These are phyloP conservation scores for Fragum whitleyi DNA, from an alignment of 2,888 invertebrate genomes.

Conservation along the genomic window DNA sequence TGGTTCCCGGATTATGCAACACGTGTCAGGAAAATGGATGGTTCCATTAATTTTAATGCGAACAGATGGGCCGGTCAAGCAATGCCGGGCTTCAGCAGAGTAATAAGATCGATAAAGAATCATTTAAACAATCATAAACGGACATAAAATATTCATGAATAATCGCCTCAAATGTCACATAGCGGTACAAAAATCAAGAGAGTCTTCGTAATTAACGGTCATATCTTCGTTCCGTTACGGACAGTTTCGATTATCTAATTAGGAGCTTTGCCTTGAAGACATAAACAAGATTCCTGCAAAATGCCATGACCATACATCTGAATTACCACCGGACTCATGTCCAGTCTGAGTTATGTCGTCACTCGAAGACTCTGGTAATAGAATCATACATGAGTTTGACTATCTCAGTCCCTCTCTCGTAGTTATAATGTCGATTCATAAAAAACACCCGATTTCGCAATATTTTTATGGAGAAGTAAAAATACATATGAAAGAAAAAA, in stretches of 20 bases:
- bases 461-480: too few relatives aligned
- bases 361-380: too few relatives aligned
- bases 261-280: constrained; percentile 12
- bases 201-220: constrained; percentile 10
- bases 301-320: constrained; percentile 27
- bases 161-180: constrained; percentile 28
- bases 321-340: neutral
- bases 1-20: constrained; percentile 54
- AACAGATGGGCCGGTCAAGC: constrained; percentile 49
- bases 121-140: constrained; percentile 21
- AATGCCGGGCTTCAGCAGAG: neutral
- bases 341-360: constrained; percentile 6
- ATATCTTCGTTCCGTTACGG: constrained; percentile 11
- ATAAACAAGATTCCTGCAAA: constrained; percentile 20
- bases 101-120: constrained; percentile 14
- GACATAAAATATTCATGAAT: constrained; percentile 27
- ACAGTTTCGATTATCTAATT: constrained; percentile 12
- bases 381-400: too few relatives aligned
- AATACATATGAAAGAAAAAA: too few relatives aligned
- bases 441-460: too few relatives aligned
- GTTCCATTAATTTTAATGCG: constrained; percentile 37
- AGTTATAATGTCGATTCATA: too few relatives aligned
- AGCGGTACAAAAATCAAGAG: constrained; percentile 25
- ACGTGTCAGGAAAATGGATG: constrained; percentile 53
- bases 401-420: too few relatives aligned